Evolutionary conservation across 1,140 invertebrate genomes (phyloP).

Genomic region (Coelopa frigida): DNA sequence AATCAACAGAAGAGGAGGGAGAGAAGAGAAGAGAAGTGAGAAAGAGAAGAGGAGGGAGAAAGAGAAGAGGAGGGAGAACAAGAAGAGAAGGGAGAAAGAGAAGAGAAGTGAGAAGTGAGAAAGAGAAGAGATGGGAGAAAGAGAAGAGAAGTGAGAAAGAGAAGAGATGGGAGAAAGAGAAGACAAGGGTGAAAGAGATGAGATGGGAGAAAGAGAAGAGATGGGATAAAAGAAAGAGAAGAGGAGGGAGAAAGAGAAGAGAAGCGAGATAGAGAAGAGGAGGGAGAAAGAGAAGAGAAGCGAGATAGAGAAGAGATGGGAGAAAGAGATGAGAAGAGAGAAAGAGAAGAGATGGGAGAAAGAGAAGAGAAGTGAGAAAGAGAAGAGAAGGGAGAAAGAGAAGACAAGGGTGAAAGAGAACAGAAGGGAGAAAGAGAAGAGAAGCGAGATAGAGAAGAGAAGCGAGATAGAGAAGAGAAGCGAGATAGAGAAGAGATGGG

Average conservation of each 20-base stretch:
- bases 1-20: no score
- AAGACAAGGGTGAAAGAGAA: neutral
- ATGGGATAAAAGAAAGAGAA: neutral
- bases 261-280: neutral
- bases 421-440: neutral
- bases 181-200: neutral
- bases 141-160: no score
- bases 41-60: no score
- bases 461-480: neutral
- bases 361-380: neutral
- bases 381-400: neutral
- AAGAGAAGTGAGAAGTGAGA: no score
- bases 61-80: no score
- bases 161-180: no score
- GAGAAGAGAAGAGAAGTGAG: no score
- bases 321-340: neutral
- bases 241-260: neutral
- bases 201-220: neutral
- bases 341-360: neutral
- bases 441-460: neutral
- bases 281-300: neutral
- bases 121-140: no score
- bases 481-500: neutral
- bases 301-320: neutral
- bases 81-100: no score